phyloP scores from a whole-genome alignment of 1,140 invertebrate species.

The Aphidius ervi region DNA sequence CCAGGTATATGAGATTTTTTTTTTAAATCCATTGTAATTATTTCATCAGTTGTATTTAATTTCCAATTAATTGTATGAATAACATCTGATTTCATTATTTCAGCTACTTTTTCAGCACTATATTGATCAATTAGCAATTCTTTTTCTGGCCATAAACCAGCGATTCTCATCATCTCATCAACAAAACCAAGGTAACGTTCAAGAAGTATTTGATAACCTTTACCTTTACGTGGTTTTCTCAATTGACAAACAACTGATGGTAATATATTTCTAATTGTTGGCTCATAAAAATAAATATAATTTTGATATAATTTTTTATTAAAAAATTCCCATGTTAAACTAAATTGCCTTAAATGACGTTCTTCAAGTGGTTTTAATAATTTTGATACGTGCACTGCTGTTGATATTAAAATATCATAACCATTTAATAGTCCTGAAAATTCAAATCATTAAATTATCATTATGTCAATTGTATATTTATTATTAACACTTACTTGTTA shows the following conservation, averaged over 20 bases:
- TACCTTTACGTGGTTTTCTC: conserved; percentile 47
- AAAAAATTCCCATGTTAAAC: conserved; percentile 61
- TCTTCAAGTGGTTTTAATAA: conserved; percentile 58
- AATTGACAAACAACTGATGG: conserved; percentile 32
- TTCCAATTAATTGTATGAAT: conserved; percentile 11
- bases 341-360: conserved; percentile 57
- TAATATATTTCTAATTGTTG: conserved; percentile 59
- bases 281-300: conserved; percentile 59
- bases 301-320: conserved; percentile 64
- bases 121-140: conserved; percentile 59
- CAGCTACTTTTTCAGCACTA: conserved; percentile 26
- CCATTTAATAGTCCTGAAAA: conserved; percentile 57
- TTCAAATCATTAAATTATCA: conserved; percentile 15
- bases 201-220: conserved; percentile 55
- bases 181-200: conserved; percentile 60
- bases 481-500: conserved; percentile 44
- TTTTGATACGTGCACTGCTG: conserved; percentile 55
- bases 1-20: conserved; percentile 10
- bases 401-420: conserved; percentile 59
- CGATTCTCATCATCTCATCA: conserved; percentile 61
- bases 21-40: background rate
- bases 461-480: background rate
- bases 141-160: conserved; percentile 58
- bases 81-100: conserved; percentile 19
- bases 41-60: conserved; percentile 9